These are phyloP conservation scores for Berghia stephanieae DNA, from an alignment of 1,140 invertebrate species.

Conservation along the genomic window DNA sequence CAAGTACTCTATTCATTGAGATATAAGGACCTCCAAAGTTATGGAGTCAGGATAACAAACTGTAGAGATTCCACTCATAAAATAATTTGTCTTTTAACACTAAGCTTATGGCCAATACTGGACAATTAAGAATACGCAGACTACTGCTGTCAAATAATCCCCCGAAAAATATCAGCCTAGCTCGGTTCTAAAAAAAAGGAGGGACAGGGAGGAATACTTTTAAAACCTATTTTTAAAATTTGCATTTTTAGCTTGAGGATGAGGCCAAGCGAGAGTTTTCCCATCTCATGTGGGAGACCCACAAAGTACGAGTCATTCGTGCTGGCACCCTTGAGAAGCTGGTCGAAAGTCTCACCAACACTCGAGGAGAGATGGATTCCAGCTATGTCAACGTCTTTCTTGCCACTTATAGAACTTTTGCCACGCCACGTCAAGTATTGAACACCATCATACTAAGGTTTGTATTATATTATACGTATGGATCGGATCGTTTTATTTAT, in stretches of 20 bases:
- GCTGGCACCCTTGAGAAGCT: constrained; percentile 93
- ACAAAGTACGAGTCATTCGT: constrained; percentile 92
- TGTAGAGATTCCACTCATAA: too few relatives aligned
- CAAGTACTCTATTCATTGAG: too few relatives aligned
- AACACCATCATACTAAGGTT: constrained; percentile 65
- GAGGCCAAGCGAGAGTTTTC: constrained; percentile 54
- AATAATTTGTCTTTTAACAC: too few relatives aligned
- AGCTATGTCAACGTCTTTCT: constrained; percentile 98
- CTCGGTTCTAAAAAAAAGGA: not conserved
- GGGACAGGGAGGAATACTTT: too few relatives aligned
- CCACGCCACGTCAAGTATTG: constrained; percentile 82
- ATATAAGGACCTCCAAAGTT: too few relatives aligned
- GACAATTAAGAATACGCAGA: too few relatives aligned
- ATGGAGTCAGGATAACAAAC: too few relatives aligned
- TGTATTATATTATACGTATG: constrained; percentile 14
- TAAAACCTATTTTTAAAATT: constrained; percentile 57
- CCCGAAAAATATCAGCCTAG: too few relatives aligned
- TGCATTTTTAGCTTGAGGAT: constrained; percentile 53
- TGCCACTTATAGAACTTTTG: constrained; percentile 90
- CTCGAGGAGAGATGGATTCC: constrained; percentile 94
- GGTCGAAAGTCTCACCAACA: constrained; percentile 90
- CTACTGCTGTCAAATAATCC: too few relatives aligned
- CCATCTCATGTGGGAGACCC: constrained; percentile 98
- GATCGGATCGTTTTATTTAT: not conserved
- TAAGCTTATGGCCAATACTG: too few relatives aligned